These are phyloP conservation scores for Exocentrus adspersus DNA, from an alignment of 2,888 invertebrate species.

Conservation along the genomic window DNA sequence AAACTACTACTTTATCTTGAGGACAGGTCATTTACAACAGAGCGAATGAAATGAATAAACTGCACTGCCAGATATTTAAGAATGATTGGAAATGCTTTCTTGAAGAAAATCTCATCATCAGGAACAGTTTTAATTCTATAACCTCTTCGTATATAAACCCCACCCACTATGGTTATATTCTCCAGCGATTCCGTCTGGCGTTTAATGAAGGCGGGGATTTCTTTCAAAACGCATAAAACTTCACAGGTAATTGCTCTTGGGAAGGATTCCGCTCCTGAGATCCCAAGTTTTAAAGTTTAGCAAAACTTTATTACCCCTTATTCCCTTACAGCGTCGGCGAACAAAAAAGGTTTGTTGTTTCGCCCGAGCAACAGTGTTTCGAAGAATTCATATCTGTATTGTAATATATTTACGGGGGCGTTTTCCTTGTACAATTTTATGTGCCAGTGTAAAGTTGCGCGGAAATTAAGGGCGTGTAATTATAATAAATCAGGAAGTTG, in stretches of 20 bases:
- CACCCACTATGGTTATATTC: neutral
- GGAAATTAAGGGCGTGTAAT: neutral
- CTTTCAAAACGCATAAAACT: neutral
- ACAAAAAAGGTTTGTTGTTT: neutral
- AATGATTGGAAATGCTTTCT: too few species aligned
- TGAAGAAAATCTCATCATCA: too few species aligned
- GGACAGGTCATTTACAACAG: neutral
- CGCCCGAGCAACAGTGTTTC: neutral
- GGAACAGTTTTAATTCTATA: too few species aligned
- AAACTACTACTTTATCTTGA: neutral
- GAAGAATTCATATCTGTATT: slow-evolving; percentile 1
- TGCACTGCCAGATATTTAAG: too few species aligned
- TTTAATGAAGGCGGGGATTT: neutral
- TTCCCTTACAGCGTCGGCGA: neutral
- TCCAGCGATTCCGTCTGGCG: neutral
- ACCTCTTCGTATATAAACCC: too few species aligned
- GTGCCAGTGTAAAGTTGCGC: neutral
- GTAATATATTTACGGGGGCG: neutral
- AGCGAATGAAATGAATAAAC: too few species aligned
- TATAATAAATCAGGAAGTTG: neutral
- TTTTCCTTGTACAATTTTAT: neutral
- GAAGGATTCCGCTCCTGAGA: neutral
- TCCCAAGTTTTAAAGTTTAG: neutral
- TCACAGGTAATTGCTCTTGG: slow-evolving; percentile 1
- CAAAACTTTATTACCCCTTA: neutral